These are phyloP conservation scores for Argentina silus DNA, from an alignment of 2,797 vertebrate genomes.

Conservation along the genomic window DNA sequence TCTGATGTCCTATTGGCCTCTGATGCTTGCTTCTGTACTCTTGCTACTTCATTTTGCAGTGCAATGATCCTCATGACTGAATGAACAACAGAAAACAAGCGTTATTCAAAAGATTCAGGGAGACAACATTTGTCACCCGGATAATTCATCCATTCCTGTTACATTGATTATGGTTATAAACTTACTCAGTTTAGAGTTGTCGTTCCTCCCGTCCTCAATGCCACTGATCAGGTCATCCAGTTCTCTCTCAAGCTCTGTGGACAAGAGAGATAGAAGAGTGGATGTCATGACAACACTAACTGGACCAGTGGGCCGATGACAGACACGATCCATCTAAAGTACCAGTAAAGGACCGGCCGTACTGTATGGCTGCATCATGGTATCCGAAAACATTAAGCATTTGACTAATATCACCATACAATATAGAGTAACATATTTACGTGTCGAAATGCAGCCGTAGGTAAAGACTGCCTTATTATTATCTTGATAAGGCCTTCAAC, in stretches of 20 bases:
- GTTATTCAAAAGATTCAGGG: background rate
- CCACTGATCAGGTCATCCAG: background rate
- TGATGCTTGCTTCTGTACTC: background rate
- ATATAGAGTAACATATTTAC: too few relatives aligned
- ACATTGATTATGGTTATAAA: background rate
- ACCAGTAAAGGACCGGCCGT: background rate
- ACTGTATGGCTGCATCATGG: too few relatives aligned
- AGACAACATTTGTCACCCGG: background rate
- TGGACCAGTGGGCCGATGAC: background rate
- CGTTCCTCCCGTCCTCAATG: conserved; percentile 1
- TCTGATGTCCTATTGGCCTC: conserved; percentile 37
- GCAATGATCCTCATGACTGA: conserved; percentile 57
- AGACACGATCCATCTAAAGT: background rate
- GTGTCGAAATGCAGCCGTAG: too few relatives aligned
- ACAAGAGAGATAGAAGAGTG: background rate
- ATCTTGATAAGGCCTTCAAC: background rate
- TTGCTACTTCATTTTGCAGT: conserved; percentile 48
- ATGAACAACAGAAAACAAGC: background rate
- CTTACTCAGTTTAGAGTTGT: conserved; percentile 12
- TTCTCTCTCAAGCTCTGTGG: conserved; percentile 12
- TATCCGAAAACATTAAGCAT: too few relatives aligned
- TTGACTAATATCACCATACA: too few relatives aligned
- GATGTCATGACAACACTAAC: background rate
- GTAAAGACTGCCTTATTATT: background rate
- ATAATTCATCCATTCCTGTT: background rate